Percentiles rank a stretch among this genome's conserved stretches.
Evolutionary conservation across 2,797 vertebrate genomes (phyloP).

Genomic region (Microctenopoma lineatum): DNA sequence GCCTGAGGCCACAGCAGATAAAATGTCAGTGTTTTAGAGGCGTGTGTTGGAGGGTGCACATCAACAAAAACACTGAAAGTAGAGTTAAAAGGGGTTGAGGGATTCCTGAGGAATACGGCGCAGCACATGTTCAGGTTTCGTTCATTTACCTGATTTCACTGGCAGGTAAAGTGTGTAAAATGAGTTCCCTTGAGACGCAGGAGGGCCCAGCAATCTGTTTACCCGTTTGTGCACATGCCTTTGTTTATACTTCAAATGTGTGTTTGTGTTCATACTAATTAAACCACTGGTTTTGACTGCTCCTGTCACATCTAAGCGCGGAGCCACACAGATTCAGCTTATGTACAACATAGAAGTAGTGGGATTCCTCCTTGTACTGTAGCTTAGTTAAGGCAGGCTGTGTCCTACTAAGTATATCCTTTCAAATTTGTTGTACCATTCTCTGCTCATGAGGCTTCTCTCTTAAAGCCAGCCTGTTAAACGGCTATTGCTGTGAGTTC

Average conservation of each 20-base stretch:
- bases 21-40: constrained; percentile 14
- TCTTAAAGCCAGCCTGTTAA: constrained; percentile 69
- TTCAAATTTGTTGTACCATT: constrained; percentile 57
- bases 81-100: constrained; percentile 33
- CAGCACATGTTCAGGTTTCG: constrained; percentile 25
- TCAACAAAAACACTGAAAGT: constrained; percentile 11
- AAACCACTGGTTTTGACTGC: constrained; percentile 37
- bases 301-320: constrained; percentile 14
- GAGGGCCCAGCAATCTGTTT: constrained; percentile 44
- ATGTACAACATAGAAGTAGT: background rate
- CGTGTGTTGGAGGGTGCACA: background rate
- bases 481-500: constrained; percentile 71
- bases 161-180: constrained; percentile 60
- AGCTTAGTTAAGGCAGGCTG: background rate
- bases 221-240: constrained; percentile 27
- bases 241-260: constrained; percentile 29
- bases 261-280: constrained; percentile 44
- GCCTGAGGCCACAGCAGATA: constrained; percentile 31
- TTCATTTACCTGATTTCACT: constrained; percentile 52
- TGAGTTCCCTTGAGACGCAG: constrained; percentile 49
- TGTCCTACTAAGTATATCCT: constrained; percentile 30
- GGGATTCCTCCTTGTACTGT: constrained; percentile 3
- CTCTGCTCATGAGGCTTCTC: constrained; percentile 61
- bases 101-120: constrained; percentile 5
- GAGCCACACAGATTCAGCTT: constrained; percentile 2